Evolutionary conservation across 2,797 vertebrate genomes (phyloP), one percentile per base, ranked within the genome.

Genomic region (Thripadectes ignobilis): DNA sequence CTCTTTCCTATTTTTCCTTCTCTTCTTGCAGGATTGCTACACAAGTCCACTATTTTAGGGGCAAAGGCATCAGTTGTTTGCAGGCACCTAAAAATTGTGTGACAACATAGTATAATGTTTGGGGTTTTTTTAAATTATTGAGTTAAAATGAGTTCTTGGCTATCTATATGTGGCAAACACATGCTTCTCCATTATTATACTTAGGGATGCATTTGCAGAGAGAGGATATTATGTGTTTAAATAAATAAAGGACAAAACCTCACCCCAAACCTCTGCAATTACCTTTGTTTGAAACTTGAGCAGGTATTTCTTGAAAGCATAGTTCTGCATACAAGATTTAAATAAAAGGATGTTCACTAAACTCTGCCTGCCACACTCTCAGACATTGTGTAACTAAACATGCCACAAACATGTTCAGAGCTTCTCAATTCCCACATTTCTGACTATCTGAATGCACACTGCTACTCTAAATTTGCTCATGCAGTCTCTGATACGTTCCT

Each of bases 101-200:
- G 67, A 66, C 84, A 89, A 58, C 14, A 14, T 38, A 4, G 1
- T 21, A 2, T 12, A 22, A 58, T n/a, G 4, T 8, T 68, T 65
- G 0, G 43, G 41, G 20, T 20, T 18, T 18, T 43, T 83, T 67
- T 78, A 5, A n/a, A 41, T 67, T 34, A 48, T 2, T 2, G 0
- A 39, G 21, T 38, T 61, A 27, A 61, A 7, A 89, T 18, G 30
- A 76, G 67, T 46, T 43, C 34, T 77, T 88, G 26, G 9, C 26
- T 65, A 16, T 7, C 6, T 77, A 0, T 30, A 32, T 30, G 12
- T 71, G 38, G 17, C 76, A 71, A 77, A 48, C 14, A 6, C 10
- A 6, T 29, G 29, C 4, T 34, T 76, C 13, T 13, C 24, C 7
- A 9, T 63, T 62, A 6, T 59, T 73, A 20, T 34, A 36, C 4